phyloP scores from a whole-genome alignment of 2,797 vertebrate genomes.

The Hippocampus kuda region DNA sequence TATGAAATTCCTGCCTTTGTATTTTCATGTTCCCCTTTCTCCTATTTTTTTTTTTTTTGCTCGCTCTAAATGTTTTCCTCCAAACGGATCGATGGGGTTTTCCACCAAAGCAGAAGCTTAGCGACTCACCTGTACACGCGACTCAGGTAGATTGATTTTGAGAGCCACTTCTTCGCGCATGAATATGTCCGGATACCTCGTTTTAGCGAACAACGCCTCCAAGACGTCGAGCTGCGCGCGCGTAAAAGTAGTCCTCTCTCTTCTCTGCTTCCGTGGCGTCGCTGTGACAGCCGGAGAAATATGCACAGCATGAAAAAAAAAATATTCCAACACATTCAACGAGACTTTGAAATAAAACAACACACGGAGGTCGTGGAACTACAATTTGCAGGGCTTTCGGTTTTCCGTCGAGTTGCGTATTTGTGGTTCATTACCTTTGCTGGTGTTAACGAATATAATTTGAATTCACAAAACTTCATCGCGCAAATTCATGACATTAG shows the following conservation, averaged over 20 bases:
- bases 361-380: neutral
- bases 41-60: neutral
- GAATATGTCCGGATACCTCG: conserved; percentile 97
- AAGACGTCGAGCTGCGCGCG: conserved; percentile 90
- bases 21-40: neutral
- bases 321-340: neutral
- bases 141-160: conserved; percentile 97
- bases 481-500: too few species aligned
- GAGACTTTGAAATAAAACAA: neutral
- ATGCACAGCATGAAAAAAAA: neutral
- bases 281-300: conserved; percentile 57
- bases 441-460: neutral
- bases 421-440: neutral
- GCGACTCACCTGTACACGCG: conserved; percentile 85
- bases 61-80: neutral
- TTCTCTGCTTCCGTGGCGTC: conserved; percentile 90
- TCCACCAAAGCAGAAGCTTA: too few species aligned
- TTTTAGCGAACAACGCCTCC: conserved; percentile 94
- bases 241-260: conserved; percentile 94
- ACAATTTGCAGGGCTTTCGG: neutral
- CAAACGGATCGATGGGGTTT: neutral
- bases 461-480: neutral
- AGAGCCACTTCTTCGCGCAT: conserved; percentile 96
- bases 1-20: neutral
- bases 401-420: conserved; percentile 32